These are phyloP conservation scores for Theocolax elegans DNA, from an alignment of 1,140 invertebrate genomes.

Conservation along the genomic window DNA sequence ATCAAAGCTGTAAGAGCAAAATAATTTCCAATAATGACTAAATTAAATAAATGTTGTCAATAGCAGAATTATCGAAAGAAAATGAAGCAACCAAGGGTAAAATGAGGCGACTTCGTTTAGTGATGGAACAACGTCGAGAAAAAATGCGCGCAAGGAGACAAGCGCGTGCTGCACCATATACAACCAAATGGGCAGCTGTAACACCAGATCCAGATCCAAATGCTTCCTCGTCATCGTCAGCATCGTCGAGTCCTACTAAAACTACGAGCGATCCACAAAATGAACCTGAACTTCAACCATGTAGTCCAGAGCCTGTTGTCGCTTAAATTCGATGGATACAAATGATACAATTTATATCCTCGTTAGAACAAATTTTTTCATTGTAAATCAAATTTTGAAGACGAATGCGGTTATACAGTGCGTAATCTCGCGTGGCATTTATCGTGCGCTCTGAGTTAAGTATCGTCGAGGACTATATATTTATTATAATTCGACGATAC, in stretches of 20 bases:
- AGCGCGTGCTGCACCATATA: constrained; percentile 77
- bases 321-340: constrained; percentile 53
- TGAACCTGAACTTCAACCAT: constrained; percentile 61
- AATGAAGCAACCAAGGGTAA: constrained; percentile 86
- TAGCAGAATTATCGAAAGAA: constrained; percentile 72
- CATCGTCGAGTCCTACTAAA: constrained; percentile 41
- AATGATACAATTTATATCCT: not conserved
- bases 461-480: not conserved
- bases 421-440: constrained; percentile 44
- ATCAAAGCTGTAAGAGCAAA: too few relatives aligned
- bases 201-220: constrained; percentile 57
- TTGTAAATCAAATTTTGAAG: constrained; percentile 12
- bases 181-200: constrained; percentile 67
- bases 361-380: not conserved
- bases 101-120: constrained; percentile 83
- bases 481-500: not conserved
- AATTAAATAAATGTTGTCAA: too few relatives aligned
- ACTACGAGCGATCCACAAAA: constrained; percentile 54
- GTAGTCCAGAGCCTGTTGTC: constrained; percentile 65
- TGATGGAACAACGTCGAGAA: constrained; percentile 89
- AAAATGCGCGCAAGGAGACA: constrained; percentile 82
- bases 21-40: too few relatives aligned
- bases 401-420: not conserved
- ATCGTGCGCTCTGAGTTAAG: constrained; percentile 42
- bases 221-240: constrained; percentile 46